A percentile compares a stretch with the other conserved stretches of the same genome.
phyloP scores from a whole-genome alignment of 2,113 vertebrate species.

The Lophochroa leadbeateri region DNA sequence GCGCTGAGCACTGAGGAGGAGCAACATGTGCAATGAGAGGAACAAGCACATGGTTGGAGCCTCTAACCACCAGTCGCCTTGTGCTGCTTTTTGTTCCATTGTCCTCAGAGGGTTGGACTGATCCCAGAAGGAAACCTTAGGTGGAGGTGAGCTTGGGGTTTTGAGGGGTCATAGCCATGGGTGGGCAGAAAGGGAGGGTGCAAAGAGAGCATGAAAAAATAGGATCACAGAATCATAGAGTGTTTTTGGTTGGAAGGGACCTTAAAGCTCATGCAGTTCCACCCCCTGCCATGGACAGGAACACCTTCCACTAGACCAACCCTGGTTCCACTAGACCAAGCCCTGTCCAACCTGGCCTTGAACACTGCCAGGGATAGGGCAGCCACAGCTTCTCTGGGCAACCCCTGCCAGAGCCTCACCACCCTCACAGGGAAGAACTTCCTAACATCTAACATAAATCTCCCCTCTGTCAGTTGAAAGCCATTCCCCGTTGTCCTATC shows the following conservation, averaged over 20 bases:
- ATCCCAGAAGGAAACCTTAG: background rate
- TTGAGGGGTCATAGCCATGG: background rate
- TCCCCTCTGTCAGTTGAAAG: background rate
- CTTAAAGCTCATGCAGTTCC: background rate
- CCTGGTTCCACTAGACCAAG: background rate
- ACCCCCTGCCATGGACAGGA: background rate
- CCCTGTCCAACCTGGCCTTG: background rate
- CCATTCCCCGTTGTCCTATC: background rate
- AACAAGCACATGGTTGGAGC: rapidly evolving
- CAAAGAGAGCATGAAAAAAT: background rate
- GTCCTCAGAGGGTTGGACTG: background rate
- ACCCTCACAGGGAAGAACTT: background rate
- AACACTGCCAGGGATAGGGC: background rate
- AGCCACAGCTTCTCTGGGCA: background rate
- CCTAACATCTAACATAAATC: background rate
- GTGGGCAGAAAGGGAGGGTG: background rate
- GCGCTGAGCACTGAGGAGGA: background rate
- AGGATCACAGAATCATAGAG: background rate
- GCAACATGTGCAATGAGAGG: no score
- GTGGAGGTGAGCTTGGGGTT: background rate
- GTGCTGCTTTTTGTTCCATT: background rate
- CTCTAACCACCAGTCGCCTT: rapidly evolving
- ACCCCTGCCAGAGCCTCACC: background rate
- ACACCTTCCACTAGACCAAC: background rate
- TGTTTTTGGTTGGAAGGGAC: background rate